Conservation (phyloP, 2,888 invertebrate species). For the Clitarchus hookeri region DNA sequence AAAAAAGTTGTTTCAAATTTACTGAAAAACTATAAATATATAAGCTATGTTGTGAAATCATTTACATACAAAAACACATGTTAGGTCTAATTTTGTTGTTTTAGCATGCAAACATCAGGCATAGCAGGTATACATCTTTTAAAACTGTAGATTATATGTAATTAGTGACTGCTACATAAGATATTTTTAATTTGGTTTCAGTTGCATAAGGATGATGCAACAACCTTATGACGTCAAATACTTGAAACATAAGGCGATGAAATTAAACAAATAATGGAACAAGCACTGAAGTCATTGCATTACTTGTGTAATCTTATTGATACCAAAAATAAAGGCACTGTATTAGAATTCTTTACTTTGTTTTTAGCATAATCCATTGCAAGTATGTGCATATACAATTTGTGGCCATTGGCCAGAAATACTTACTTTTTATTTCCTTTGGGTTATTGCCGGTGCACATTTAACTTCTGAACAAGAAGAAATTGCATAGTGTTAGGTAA, state of each 20-base stretch:
- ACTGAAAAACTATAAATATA: too few relatives aligned
- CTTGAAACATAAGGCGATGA: background rate
- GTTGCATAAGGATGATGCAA: background rate
- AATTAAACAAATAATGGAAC: background rate
- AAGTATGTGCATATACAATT: background rate
- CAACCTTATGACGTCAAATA: background rate
- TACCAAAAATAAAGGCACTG: background rate
- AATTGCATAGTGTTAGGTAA: background rate
- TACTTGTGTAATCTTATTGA: background rate
- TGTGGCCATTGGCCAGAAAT: background rate
- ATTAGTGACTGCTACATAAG: background rate
- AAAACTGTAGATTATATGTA: background rate
- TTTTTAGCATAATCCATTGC: background rate
- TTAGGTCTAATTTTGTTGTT: too few relatives aligned
- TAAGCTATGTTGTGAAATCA: too few relatives aligned
- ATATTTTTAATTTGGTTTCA: background rate
- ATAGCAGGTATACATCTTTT: background rate
- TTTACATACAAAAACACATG: too few relatives aligned
- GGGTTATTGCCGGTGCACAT: background rate
- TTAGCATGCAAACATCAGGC: too few relatives aligned
- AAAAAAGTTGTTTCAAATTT: too few relatives aligned
- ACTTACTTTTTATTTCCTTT: background rate
- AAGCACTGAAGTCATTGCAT: background rate
- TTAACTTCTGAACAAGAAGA: conserved; percentile 10
- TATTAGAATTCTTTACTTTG: background rate